Evolutionary conservation across 2,888 invertebrate species (phyloP).

Genomic region (Cataglyphis cursor): DNA sequence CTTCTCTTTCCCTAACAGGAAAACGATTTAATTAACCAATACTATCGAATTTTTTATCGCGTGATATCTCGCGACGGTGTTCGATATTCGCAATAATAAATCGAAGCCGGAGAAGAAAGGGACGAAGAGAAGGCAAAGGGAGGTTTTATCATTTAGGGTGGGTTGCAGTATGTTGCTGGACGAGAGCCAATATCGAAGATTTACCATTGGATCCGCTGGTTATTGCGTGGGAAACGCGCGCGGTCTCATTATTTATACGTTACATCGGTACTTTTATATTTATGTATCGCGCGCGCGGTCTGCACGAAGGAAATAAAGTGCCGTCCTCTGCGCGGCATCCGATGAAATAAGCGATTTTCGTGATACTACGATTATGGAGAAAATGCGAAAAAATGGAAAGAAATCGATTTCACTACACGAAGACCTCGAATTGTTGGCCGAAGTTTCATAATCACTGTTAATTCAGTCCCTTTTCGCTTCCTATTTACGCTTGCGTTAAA

Average conservation of each 20-base stretch:
- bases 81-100: constrained; percentile 66
- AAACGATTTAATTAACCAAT: constrained; percentile 11
- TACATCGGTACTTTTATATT: constrained; percentile 65
- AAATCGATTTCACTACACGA: constrained; percentile 61
- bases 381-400: constrained; percentile 47
- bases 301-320: constrained; percentile 71
- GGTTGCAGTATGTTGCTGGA: constrained; percentile 66
- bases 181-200: constrained; percentile 82
- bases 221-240: constrained; percentile 79
- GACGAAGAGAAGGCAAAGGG: neutral
- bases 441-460: constrained; percentile 61
- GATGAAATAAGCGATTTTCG: constrained; percentile 74
- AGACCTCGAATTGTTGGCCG: constrained; percentile 65
- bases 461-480: constrained; percentile 33
- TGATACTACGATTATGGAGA: neutral
- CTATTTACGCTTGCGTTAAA: constrained; percentile 7
- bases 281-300: constrained; percentile 51
- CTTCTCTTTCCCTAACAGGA: neutral
- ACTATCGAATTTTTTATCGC: constrained; percentile 9
- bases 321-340: constrained; percentile 67
- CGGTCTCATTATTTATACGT: constrained; percentile 81
- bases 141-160: constrained; percentile 35
- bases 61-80: constrained; percentile 40
- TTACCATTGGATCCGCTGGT: constrained; percentile 79
- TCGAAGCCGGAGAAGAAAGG: constrained; percentile 27